Evolutionary conservation across 1,140 invertebrate species (phyloP).

Genomic region (Zaprionus gabonicus): DNA sequence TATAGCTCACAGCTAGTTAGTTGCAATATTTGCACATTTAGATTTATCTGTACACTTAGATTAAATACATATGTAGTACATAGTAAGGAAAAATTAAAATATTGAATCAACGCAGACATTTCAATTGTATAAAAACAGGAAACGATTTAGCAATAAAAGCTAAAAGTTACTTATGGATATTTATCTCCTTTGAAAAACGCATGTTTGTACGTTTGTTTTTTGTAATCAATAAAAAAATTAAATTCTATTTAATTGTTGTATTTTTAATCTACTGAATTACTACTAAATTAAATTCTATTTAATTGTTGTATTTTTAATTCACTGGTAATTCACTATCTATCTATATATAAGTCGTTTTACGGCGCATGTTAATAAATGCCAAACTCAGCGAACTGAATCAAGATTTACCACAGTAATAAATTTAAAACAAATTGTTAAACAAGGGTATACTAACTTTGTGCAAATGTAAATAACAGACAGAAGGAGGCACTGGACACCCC

Average conservation of each 20-base stretch:
- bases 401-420: no score
- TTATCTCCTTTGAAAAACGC: background rate
- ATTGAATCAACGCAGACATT: slow-evolving; percentile 41
- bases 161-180: slow-evolving; percentile 12
- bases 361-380: no score
- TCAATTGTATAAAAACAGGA: slow-evolving; percentile 51
- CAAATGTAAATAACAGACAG: no score
- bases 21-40: slow-evolving; percentile 48
- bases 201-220: background rate
- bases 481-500: no score
- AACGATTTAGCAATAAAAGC: slow-evolving; percentile 47
- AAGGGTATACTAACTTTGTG: no score
- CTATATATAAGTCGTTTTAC: no score
- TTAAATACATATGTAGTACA: slow-evolving; percentile 28
- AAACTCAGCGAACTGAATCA: no score
- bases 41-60: slow-evolving; percentile 28
- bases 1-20: slow-evolving; percentile 51
- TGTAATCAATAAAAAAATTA: background rate
- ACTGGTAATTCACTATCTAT: no score
- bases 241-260: background rate
- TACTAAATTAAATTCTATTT: background rate
- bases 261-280: no score
- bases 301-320: background rate
- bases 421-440: no score
- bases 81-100: slow-evolving; percentile 29